Percentiles rank a stretch among this genome's conserved stretches.
Evolutionary conservation across 1,140 invertebrate genomes (phyloP).

Genomic region (Diorhabda elongata): DNA sequence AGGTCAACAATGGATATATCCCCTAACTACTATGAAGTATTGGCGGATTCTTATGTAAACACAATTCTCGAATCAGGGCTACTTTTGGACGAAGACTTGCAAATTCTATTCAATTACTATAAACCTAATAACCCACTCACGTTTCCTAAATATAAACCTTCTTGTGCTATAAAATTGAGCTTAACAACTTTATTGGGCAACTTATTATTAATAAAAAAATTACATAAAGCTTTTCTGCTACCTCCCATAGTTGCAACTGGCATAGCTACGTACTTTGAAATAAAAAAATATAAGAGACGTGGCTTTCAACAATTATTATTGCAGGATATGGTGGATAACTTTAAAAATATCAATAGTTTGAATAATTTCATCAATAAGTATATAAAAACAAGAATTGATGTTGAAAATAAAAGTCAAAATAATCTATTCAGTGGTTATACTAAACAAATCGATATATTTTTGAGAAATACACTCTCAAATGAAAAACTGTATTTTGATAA

Average conservation of each 20-base stretch:
- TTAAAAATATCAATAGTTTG: slow-evolving; percentile 22
- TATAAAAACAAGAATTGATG: slow-evolving; percentile 20
- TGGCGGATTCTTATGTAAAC: slow-evolving; percentile 21
- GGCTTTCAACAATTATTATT: slow-evolving; percentile 3
- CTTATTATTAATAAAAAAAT: slow-evolving; percentile 15
- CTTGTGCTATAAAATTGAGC: slow-evolving; percentile 17
- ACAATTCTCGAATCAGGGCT: slow-evolving; percentile 29
- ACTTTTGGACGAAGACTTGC: slow-evolving; percentile 29
- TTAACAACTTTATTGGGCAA: slow-evolving; percentile 8
- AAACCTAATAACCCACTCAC: slow-evolving; percentile 21
- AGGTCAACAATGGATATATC: not conserved
- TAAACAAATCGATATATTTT: slow-evolving; percentile 20
- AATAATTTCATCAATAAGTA: slow-evolving; percentile 22
- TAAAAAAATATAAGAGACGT: not conserved
- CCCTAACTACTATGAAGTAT: slow-evolving; percentile 6
- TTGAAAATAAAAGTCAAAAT: not conserved
- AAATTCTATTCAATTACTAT: slow-evolving; percentile 24
- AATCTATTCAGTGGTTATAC: not conserved
- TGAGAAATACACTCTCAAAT: not conserved
- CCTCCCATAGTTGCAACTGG: slow-evolving; percentile 9
- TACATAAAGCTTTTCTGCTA: slow-evolving; percentile 5
- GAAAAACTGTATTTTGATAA: slow-evolving; percentile 9
- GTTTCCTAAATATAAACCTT: slow-evolving; percentile 2
- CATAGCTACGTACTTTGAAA: not conserved
- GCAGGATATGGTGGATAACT: slow-evolving; percentile 10